Percentiles rank a stretch among this genome's conserved stretches.
phyloP scores from a whole-genome alignment of 2,797 vertebrate genomes.

The Bradypus variegatus region DNA sequence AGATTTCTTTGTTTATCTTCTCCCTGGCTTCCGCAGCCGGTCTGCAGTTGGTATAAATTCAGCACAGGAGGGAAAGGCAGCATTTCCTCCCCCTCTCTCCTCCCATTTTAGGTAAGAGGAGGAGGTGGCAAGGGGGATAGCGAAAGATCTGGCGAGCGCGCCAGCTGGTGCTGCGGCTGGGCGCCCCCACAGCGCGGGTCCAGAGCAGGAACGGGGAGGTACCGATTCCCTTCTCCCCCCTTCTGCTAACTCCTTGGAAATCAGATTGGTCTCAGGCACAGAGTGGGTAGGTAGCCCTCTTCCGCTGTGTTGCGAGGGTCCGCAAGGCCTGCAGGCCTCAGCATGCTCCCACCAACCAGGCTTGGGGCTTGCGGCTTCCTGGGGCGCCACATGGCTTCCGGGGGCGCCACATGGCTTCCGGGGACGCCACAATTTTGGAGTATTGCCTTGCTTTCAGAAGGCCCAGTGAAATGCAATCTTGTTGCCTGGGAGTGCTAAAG shows the following conservation, averaged over 20 bases:
- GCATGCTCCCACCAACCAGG: neutral
- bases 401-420: neutral
- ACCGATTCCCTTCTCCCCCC: neutral
- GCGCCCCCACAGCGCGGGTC: conserved; percentile 8
- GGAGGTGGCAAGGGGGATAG: conserved; percentile 63
- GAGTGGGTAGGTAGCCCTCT: neutral
- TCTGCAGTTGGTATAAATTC: conserved; percentile 63
- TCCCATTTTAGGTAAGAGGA: conserved; percentile 68
- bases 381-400: neutral
- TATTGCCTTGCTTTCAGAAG: neutral
- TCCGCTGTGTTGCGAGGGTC: neutral
- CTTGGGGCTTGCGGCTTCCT: neutral
- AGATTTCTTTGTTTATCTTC: conserved; percentile 47
- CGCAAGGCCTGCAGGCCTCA: neutral
- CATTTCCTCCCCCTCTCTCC: conserved; percentile 60
- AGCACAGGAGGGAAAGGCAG: conserved; percentile 59
- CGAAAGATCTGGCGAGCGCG: conserved; percentile 40
- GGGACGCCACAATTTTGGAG: neutral
- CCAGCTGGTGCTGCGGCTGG: conserved; percentile 57
- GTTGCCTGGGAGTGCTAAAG: neutral
- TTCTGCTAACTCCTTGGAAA: neutral
- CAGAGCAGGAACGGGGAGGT: neutral
- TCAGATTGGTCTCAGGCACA: neutral
- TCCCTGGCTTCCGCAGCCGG: conserved; percentile 40
- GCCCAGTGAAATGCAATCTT: neutral